Percentiles rank a stretch among this genome's conserved stretches.
These are phyloP conservation scores for Ageneiosus marmoratus DNA, from an alignment of 2,113 vertebrate genomes.

Conservation along the genomic window DNA sequence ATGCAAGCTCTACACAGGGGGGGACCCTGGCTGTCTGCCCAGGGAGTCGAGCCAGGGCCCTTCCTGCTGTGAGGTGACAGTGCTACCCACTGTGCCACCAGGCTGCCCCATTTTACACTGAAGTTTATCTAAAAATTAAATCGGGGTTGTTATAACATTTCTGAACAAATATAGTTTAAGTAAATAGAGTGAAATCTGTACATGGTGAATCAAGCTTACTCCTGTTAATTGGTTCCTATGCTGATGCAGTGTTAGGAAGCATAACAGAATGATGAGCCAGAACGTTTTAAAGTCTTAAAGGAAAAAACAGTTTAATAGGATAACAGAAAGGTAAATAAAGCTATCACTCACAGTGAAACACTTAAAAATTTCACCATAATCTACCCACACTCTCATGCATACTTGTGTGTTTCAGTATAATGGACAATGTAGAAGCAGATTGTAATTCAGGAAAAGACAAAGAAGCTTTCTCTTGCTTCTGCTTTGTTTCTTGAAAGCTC, in stretches of 20 bases:
- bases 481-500: conserved; percentile 6
- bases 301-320: neutral
- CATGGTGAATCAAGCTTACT: neutral
- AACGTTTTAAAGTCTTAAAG: neutral
- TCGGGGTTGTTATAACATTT: neutral
- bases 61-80: too few species aligned
- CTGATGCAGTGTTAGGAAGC: neutral
- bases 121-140: neutral
- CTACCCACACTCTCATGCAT: neutral
- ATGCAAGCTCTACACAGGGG: too few species aligned
- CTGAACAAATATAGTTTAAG: neutral
- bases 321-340: neutral
- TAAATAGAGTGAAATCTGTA: neutral
- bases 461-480: neutral
- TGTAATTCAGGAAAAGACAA: conserved; percentile 15
- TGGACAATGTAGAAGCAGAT: neutral
- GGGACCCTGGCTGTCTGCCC: too few species aligned
- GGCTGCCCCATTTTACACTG: neutral
- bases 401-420: neutral
- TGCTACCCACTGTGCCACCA: too few species aligned
- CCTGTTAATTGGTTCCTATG: neutral
- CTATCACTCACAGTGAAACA: neutral
- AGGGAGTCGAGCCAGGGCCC: too few species aligned
- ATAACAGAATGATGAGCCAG: neutral
- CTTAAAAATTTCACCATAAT: neutral